Evolutionary conservation across 64 coral and sea anemone genomes (phyloP), one percentile per base, ranked within the genome.

Genomic region (Acropora tenuis): DNA sequence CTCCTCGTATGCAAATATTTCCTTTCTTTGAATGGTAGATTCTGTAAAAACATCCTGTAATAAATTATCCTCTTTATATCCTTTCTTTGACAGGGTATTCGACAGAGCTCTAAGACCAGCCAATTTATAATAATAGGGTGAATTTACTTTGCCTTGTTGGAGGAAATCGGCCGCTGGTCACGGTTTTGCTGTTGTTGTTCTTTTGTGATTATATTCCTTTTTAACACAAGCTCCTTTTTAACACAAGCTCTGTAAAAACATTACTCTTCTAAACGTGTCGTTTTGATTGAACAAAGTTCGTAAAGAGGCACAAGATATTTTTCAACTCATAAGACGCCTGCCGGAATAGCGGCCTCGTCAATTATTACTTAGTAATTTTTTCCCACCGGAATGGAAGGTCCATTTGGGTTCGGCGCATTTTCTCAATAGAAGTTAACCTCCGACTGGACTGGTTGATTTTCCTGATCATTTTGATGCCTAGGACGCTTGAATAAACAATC

Each of bases 1-100:
- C 74, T 48, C 4, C 44, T 78, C 45, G 59, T 71, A 85, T 85
- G 82, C 46, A 85, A 85, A 85, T 85, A 18, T 15, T 10, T 71
- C 13, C 17, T 19, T 48, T 2, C 12, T 16, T 18, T 18, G 46
- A 13, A 2, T 18, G 45, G 10, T 10, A 55, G 10, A 78, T 63
- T 5, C 55, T 61, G 11, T 57, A 13, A n/a, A 7, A 30, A 41
- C 50, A 80, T 80, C 78, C 78, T 80, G 78, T 50, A 55, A 57
- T 80, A 42, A 55, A 11, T 6, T 8, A 8, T 30, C 18, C 57
- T 40, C 30, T 75, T 75, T 75, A 42, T 45, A 75, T 75, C 73
- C 41, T 71, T 71, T 71, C 68, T 20, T 71, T 71, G 1, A 4
- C 68, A 1, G 40, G 20, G 40, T 20, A 71, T 40, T 6, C 68